A percentile compares a stretch with the other conserved stretches of the same genome.
phyloP scores from a whole-genome alignment of 2,888 invertebrate genomes.

The Isotomurus palustris region DNA sequence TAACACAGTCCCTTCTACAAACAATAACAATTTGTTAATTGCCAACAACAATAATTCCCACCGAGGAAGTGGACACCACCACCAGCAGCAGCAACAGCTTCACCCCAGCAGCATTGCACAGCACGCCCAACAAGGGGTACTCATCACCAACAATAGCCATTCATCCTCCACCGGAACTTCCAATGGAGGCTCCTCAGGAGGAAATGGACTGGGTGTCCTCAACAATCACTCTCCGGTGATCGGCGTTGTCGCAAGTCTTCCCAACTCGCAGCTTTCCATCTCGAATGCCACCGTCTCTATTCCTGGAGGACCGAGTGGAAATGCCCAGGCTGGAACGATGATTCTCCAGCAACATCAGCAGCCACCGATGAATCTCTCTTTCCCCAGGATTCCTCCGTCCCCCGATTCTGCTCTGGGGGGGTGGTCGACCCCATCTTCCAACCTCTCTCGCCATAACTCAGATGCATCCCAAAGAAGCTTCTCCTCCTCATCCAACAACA shows the following conservation, averaged over 20 bases:
- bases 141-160: neutral
- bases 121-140: neutral
- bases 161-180: neutral
- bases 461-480: constrained; percentile 46
- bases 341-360: constrained; percentile 32
- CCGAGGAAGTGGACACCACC: neutral
- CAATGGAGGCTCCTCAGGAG: neutral
- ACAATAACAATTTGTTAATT: constrained; percentile 3
- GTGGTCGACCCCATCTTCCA: constrained; percentile 46
- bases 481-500: constrained; percentile 46
- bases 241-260: neutral
- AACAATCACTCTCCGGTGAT: neutral
- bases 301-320: no score
- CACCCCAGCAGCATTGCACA: neutral
- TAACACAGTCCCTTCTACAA: neutral
- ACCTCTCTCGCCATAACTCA: constrained; percentile 46
- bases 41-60: constrained; percentile 7
- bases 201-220: neutral
- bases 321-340: constrained; percentile 21
- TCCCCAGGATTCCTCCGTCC: constrained; percentile 46
- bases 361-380: constrained; percentile 46
- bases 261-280: neutral
- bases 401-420: constrained; percentile 46
- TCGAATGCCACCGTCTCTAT: neutral
- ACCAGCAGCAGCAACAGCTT: neutral